These are phyloP conservation scores for Nothobranchius furzeri DNA, from an alignment of 2,113 vertebrate species.

Conservation along the genomic window DNA sequence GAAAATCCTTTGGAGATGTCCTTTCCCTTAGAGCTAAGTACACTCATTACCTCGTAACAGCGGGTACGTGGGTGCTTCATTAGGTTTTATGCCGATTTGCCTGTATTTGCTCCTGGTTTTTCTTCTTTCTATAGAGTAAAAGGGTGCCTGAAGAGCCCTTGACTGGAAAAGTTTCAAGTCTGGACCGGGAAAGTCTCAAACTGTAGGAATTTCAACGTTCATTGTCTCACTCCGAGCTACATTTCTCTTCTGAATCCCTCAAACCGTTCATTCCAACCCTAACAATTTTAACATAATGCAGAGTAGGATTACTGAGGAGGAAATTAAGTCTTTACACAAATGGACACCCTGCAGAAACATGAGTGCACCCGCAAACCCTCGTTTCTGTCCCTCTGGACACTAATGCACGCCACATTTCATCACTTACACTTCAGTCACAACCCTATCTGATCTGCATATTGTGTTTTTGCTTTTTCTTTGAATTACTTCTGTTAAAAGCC, in stretches of 20 bases:
- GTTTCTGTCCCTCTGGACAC: constrained; percentile 5
- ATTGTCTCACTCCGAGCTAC: constrained; percentile 17
- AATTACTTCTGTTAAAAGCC: constrained; percentile 6
- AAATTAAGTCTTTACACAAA: constrained; percentile 15
- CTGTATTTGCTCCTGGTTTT: constrained; percentile 61
- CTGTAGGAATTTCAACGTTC: constrained; percentile 46
- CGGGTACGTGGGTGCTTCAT: constrained; percentile 73
- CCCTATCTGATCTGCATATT: neutral
- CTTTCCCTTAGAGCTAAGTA: constrained; percentile 73
- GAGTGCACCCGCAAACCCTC: constrained; percentile 14
- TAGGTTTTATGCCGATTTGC: constrained; percentile 69
- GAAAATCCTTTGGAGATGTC: constrained; percentile 72
- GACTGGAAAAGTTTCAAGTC: constrained; percentile 57
- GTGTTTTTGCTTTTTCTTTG: neutral
- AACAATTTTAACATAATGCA: constrained; percentile 30
- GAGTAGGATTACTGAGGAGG: constrained; percentile 20
- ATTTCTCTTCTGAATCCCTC: no score
- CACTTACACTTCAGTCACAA: neutral
- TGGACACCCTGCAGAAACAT: constrained; percentile 13
- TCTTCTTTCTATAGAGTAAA: constrained; percentile 57
- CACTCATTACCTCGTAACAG: constrained; percentile 70
- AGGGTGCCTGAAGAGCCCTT: constrained; percentile 60
- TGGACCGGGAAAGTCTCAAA: constrained; percentile 40
- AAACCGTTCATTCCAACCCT: constrained; percentile 8
- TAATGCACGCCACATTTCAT: neutral